Conservation (phyloP, 2,888 invertebrate genomes). For the Meta bourneti region DNA sequence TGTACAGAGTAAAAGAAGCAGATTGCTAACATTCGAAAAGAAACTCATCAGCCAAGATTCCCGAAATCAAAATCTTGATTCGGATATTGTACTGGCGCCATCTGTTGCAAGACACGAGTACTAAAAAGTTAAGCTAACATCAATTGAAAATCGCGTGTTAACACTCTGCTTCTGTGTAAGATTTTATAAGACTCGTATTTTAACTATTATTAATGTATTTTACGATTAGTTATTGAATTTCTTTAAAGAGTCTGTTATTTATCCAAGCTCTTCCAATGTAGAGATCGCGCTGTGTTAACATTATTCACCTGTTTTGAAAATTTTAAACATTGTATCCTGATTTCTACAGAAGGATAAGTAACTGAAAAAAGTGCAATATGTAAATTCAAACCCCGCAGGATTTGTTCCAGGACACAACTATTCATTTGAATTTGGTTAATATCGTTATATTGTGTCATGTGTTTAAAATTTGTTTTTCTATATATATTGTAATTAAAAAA, state of each 20-base stretch:
- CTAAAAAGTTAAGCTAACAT: conserved; percentile 15
- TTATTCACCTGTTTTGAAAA: conserved; percentile 40
- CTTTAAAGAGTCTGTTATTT: conserved; percentile 63
- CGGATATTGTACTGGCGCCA: conserved; percentile 46
- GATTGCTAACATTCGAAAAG: conserved; percentile 30
- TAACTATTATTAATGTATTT: conserved; percentile 50
- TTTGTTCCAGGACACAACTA: conserved; percentile 36
- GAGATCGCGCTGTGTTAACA: conserved; percentile 37
- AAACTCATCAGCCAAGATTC: neutral
- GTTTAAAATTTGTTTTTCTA: conserved; percentile 58
- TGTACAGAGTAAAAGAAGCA: conserved; percentile 56
- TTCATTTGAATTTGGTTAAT: conserved; percentile 68
- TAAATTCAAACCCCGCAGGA: conserved; percentile 48
- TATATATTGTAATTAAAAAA: conserved; percentile 59
- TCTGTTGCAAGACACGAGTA: conserved; percentile 39
- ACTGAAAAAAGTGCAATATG: conserved; percentile 70
- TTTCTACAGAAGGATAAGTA: conserved; percentile 59
- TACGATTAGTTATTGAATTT: conserved; percentile 45
- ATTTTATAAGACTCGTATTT: conserved; percentile 32
- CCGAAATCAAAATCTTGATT: neutral
- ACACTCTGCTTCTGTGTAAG: conserved; percentile 52
- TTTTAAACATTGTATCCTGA: conserved; percentile 47
- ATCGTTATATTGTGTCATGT: conserved; percentile 66
- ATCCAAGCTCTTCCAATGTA: conserved; percentile 74
- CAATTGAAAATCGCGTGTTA: neutral